Conservation (phyloP, 2,888 invertebrate species). For the Apeira syringaria region DNA sequence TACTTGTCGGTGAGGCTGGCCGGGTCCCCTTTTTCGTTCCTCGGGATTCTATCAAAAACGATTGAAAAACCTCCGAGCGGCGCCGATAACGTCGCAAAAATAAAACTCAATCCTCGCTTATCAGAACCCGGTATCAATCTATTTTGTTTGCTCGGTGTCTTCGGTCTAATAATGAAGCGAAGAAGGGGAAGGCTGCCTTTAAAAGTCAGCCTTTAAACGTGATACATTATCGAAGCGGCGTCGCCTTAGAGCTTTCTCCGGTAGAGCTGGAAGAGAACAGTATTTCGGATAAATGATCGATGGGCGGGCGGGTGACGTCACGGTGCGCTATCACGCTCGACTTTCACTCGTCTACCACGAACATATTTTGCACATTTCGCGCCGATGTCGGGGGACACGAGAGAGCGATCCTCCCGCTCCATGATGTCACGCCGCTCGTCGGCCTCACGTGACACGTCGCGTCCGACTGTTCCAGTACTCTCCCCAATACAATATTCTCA, state of each 20-base stretch:
- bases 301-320: constrained; percentile 54
- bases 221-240: constrained; percentile 75
- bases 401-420: constrained; percentile 37
- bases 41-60: constrained; percentile 6
- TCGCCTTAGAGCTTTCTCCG: constrained; percentile 75
- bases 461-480: constrained; percentile 23
- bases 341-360: constrained; percentile 64
- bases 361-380: constrained; percentile 63
- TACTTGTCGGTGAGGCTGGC: too few relatives aligned
- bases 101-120: constrained; percentile 62
- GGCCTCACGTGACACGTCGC: constrained; percentile 18
- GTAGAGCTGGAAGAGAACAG: constrained; percentile 65
- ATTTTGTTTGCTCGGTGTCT: constrained; percentile 68
- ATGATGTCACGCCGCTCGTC: constrained; percentile 35
- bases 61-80: constrained; percentile 5
- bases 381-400: constrained; percentile 46
- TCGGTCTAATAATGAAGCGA: constrained; percentile 56
- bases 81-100: constrained; percentile 40
- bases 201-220: constrained; percentile 72
- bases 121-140: constrained; percentile 71
- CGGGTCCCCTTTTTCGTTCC: too few relatives aligned
- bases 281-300: constrained; percentile 78
- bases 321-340: constrained; percentile 59
- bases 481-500: constrained; percentile 28
- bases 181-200: constrained; percentile 59